Base-by-base conservation (phyloP, 1,140 invertebrate species). In the Chrysopa pallens region DNA sequence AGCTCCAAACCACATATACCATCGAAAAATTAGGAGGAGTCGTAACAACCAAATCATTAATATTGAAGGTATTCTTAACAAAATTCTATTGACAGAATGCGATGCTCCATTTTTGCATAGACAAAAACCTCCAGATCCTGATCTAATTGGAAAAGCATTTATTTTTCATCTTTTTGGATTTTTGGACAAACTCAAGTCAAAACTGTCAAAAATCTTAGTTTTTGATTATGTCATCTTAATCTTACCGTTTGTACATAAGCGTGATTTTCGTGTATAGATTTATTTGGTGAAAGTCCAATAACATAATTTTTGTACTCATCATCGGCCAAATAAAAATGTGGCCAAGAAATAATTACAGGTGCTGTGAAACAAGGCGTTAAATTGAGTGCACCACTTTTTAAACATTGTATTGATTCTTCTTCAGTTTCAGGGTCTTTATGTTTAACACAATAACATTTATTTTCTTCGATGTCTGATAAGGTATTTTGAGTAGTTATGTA, bases 191-290 rank as follows among this genome's bases (percentile, higher is more conserved):
- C n/a, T n/a, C n/a, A n/a, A n/a, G n/a, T n/a, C n/a, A n/a, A n/a
- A n/a, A n/a, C n/a, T n/a, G n/a, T n/a, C n/a, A n/a, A n/a, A n/a
- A n/a, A n/a, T n/a, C n/a, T n/a, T n/a, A n/a, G n/a, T n/a, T n/a
- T n/a, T n/a, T n/a, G 17, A 23, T 3, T 23, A 23, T 5, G 17
- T 5, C 17, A 23, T 23, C 2, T 3, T 5, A 5, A 23, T 23
- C 66, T 67, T 55, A 76, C 74, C 41, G 71, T 64, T 50, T 77
- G 71, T n/a, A 77, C 54, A 50, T 73, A 69, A 4, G 70, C 56
- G 44, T 61, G 75, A 29, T 63, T 71, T 43, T 63, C 62, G 48
- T 76, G 73, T 42, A 69, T 67, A 31, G 67, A 61, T 37, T 52
- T 54, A 44, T 70, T 61, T 1, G 74, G 71, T 2, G 57, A 62